These are phyloP conservation scores for Scopus umbretta DNA, from an alignment of 2,113 vertebrate species.

Conservation along the genomic window DNA sequence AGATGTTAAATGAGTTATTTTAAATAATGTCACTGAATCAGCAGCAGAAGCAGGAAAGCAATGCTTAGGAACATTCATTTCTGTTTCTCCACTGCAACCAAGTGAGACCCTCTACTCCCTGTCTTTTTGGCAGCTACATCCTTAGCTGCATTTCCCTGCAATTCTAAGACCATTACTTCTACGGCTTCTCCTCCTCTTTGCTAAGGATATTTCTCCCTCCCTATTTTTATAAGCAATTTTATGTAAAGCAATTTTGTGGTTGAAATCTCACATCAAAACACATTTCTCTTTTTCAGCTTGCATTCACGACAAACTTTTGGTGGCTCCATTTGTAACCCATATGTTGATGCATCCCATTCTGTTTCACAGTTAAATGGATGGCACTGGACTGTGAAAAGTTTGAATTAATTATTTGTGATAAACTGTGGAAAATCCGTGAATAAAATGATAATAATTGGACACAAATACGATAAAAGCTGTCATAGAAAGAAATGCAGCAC, in stretches of 20 bases:
- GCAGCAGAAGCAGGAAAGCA: neutral
- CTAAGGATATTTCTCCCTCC: neutral
- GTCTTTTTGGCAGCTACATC: neutral
- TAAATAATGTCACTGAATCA: neutral
- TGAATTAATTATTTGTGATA: conserved; percentile 59
- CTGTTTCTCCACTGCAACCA: neutral
- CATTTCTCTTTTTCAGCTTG: conserved; percentile 51
- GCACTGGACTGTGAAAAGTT: conserved; percentile 49
- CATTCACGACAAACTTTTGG: conserved; percentile 61
- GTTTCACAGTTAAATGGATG: conserved; percentile 56
- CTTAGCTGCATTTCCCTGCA: neutral
- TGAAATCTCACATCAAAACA: conserved; percentile 54
- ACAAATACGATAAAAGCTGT: conserved; percentile 59
- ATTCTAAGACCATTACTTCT: neutral
- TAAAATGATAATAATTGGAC: conserved; percentile 66
- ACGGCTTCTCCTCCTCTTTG: neutral
- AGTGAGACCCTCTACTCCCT: neutral
- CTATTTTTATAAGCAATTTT: neutral
- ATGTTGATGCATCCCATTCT: conserved; percentile 52
- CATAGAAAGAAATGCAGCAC: conserved; percentile 64
- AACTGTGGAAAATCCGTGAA: conserved; percentile 51
- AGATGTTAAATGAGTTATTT: neutral
- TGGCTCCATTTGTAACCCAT: conserved; percentile 60
- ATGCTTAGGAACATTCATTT: neutral
- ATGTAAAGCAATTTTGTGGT: conserved; percentile 25